Conservation (phyloP, 2,113 vertebrate species). For the Triplophysa siluroides region DNA sequence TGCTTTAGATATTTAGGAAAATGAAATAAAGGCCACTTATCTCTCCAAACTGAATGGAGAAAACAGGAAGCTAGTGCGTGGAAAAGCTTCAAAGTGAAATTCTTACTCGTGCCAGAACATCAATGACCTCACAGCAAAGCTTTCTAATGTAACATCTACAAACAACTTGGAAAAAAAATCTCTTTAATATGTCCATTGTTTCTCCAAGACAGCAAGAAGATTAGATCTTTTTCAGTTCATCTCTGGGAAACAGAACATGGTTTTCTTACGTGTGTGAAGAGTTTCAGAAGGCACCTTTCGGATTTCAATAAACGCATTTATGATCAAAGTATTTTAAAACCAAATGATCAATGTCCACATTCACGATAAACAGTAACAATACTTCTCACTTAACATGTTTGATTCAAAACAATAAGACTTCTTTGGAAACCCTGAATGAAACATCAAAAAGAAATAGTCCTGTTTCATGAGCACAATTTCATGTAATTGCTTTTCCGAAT, state of each 20-base stretch:
- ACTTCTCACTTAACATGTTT: neutral
- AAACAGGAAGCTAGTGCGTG: constrained; percentile 40
- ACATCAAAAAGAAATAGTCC: neutral
- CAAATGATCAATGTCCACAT: too few relatives aligned
- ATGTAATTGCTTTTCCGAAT: constrained; percentile 12
- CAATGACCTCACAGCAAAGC: constrained; percentile 3
- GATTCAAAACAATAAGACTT: neutral
- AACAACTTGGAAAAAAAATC: neutral
- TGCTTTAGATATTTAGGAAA: constrained; percentile 59
- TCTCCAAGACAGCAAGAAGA: too few relatives aligned
- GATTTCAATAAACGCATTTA: too few relatives aligned
- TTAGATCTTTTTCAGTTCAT: too few relatives aligned
- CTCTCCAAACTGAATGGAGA: constrained; percentile 37
- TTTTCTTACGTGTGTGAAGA: too few relatives aligned
- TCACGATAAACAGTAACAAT: too few relatives aligned
- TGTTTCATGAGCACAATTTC: neutral
- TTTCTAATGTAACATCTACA: neutral
- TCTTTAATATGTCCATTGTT: too few relatives aligned
- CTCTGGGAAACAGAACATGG: too few relatives aligned
- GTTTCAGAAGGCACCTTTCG: too few relatives aligned
- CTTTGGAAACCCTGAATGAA: neutral
- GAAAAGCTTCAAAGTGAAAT: neutral
- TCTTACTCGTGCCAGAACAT: neutral
- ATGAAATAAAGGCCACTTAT: constrained; percentile 53
- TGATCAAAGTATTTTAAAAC: too few relatives aligned